Evolutionary conservation across 2,113 vertebrate species (phyloP).

Genomic region (Tinamus guttatus): DNA sequence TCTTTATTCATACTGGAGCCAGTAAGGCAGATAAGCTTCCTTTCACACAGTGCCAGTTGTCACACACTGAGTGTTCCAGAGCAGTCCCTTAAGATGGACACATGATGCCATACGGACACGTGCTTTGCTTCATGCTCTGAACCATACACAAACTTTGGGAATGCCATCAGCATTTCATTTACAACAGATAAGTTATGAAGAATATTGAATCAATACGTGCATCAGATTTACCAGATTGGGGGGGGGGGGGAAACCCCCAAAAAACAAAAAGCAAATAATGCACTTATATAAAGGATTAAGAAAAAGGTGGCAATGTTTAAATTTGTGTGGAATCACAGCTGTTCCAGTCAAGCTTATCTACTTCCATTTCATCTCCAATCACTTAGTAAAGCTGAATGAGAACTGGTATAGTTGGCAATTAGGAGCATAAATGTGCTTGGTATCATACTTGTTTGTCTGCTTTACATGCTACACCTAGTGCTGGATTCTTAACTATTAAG

Average conservation of each 20-base stretch:
- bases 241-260: too few species aligned
- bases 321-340: background rate
- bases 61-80: rapidly evolving
- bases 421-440: background rate
- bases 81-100: rapidly evolving
- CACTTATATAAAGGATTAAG: background rate
- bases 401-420: background rate
- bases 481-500: too few species aligned
- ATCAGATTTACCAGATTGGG: too few species aligned
- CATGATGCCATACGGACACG: rapidly evolving
- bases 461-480: too few species aligned
- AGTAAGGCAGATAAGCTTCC: rapidly evolving
- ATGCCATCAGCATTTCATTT: background rate
- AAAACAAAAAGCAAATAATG: too few species aligned
- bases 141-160: background rate
- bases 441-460: background rate
- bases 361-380: background rate
- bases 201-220: background rate
- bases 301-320: background rate
- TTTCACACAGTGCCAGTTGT: background rate
- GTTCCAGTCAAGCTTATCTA: background rate
- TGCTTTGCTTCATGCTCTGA: rapidly evolving
- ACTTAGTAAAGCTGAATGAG: background rate
- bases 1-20: background rate
- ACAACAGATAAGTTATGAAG: rapidly evolving